Evolutionary conservation across 2,888 invertebrate species (phyloP), one percentile per base, ranked within the genome.

Genomic region (Seira musarum): DNA sequence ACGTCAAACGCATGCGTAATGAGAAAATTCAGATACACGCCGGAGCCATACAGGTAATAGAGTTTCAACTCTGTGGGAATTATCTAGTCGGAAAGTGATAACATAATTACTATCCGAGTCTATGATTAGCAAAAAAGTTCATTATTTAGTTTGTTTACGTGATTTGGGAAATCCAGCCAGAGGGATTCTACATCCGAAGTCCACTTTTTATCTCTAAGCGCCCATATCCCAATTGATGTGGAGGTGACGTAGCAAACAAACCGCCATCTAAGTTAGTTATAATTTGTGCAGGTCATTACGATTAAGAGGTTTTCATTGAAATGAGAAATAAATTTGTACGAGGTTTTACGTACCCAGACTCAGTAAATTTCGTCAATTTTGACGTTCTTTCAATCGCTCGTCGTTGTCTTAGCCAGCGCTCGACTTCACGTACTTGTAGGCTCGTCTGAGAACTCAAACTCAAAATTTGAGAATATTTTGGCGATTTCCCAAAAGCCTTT

Each of bases 1-100:
- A n/a, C n/a, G n/a, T n/a, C n/a, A n/a, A n/a, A n/a, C 87, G 97
- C 97, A 90, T 98, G 97, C 19, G 96, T 95, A 83, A 96, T 92
- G 83, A 95, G 94, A 79, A 98, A 91, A 19, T 98, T 95, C 95
- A 97, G 97, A 89, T 99, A 99, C 90, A 98, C 98, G 96, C 93
- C 89, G 96, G 92, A 64, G 96, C 84, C 97, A 84, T 96, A 91
- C 94, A 98, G 97, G 90, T 99, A 99, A 90, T 99, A 97, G 96
- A 96, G 98, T 95, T 97, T 98, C 65, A 97, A 90, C 88, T 95
- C 96, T 2, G 8, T 30, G 30, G 53, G 53, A 53, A 53, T 57
- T 53, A 74, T 25, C 30, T 74, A 57, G 2, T n/a, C n/a, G n/a
- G n/a, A n/a, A n/a, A n/a, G n/a, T n/a, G n/a, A n/a, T n/a, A n/a